Evolutionary conservation across 64 coral and sea anemone genomes (phyloP).

Genomic region (Montipora efflorescens): DNA sequence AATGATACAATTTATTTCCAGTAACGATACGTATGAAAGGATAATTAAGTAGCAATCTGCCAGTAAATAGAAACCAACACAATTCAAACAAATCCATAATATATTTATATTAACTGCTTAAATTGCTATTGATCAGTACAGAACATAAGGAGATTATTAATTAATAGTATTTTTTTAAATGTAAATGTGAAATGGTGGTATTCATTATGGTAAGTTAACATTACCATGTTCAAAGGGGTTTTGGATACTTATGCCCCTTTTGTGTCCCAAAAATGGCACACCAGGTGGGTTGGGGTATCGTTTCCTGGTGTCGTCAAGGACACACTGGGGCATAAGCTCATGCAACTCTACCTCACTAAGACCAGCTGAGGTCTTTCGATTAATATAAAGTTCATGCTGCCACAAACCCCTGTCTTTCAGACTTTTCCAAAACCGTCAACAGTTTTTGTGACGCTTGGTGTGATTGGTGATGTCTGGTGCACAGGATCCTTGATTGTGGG

Average conservation of each 20-base stretch:
- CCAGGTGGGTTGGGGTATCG: slow-evolving; percentile 51
- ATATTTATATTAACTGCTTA: too few species aligned
- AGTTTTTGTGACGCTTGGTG: slow-evolving; percentile 23
- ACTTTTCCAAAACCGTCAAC: neutral
- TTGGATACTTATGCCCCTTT: slow-evolving; percentile 10
- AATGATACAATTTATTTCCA: too few species aligned
- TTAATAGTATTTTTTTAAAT: too few species aligned
- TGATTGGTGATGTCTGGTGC: slow-evolving; percentile 10
- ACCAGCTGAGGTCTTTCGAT: neutral
- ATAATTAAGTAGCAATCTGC: too few species aligned
- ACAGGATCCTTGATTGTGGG: slow-evolving; percentile 23
- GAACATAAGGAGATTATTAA: too few species aligned
- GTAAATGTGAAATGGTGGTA: neutral
- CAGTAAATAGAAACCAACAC: too few species aligned
- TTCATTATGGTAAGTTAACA: neutral
- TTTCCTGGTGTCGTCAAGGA: slow-evolving; percentile 37
- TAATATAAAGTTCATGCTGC: slow-evolving; percentile 7
- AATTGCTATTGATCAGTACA: too few species aligned
- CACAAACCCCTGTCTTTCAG: slow-evolving; percentile 22
- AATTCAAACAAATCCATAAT: too few species aligned
- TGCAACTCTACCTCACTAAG: slow-evolving; percentile 28
- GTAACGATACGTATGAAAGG: too few species aligned
- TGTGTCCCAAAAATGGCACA: slow-evolving; percentile 28
- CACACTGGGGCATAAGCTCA: slow-evolving; percentile 50
- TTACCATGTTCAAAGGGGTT: neutral